phyloP scores from a whole-genome alignment of 2,888 invertebrate genomes.

The Myopa testacea region DNA sequence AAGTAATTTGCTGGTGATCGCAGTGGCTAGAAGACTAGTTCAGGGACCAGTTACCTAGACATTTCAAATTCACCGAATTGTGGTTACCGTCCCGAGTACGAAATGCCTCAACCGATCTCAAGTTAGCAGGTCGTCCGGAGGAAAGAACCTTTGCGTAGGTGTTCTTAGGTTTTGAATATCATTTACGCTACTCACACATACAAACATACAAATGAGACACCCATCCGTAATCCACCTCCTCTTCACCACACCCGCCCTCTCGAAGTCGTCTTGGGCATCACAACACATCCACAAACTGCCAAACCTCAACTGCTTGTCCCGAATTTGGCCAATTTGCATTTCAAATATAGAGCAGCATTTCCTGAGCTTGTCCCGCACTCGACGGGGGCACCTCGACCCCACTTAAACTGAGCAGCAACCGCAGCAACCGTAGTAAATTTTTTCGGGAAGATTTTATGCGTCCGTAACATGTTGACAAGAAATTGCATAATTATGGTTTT shows the following conservation, averaged over 20 bases:
- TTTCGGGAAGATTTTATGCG: conserved; percentile 24
- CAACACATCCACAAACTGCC: conserved; percentile 7
- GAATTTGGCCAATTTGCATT: conserved; percentile 33
- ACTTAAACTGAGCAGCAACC: background rate
- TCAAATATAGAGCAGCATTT: background rate
- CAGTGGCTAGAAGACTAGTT: too few relatives aligned
- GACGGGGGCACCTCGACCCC: background rate
- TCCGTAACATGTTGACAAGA: conserved; percentile 61
- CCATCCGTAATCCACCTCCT: too few relatives aligned
- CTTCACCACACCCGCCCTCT: background rate
- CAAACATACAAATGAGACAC: too few relatives aligned
- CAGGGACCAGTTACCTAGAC: too few relatives aligned
- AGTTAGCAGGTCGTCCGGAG: too few relatives aligned
- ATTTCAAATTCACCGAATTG: too few relatives aligned
- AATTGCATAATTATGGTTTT: conserved; percentile 64
- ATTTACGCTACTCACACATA: too few relatives aligned
- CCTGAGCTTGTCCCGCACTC: background rate
- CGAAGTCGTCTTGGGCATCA: background rate
- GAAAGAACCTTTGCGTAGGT: too few relatives aligned
- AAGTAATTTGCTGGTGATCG: too few relatives aligned
- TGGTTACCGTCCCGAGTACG: too few relatives aligned
- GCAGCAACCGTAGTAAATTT: background rate
- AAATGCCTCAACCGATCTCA: too few relatives aligned
- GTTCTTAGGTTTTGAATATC: too few relatives aligned
- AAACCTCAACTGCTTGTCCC: conserved; percentile 26